These are phyloP conservation scores for Hyperoplus lanceolatus DNA, from an alignment of 2,797 vertebrate species.

Conservation along the genomic window DNA sequence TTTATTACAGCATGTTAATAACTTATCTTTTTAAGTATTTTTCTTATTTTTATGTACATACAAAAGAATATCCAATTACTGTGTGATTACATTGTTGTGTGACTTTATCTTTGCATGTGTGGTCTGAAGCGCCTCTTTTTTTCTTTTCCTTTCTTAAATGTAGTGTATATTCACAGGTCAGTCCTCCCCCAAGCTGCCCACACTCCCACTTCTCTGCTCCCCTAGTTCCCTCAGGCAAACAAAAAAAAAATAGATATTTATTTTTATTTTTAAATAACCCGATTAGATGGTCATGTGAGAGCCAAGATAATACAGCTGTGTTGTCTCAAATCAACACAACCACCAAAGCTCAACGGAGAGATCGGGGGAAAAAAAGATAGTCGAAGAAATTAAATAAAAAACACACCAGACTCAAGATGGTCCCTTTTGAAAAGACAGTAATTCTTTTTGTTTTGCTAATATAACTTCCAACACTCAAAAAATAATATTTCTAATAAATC, in stretches of 20 bases:
- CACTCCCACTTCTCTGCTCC: conserved; percentile 36
- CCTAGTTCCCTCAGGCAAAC: conserved; percentile 49
- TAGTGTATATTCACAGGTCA: conserved; percentile 77
- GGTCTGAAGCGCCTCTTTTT: conserved; percentile 60
- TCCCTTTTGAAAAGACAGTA: conserved; percentile 70
- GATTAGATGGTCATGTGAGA: conserved; percentile 39
- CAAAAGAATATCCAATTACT: conserved; percentile 80
- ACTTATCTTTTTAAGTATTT: conserved; percentile 63
- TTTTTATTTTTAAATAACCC: conserved; percentile 34
- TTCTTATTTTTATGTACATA: conserved; percentile 75
- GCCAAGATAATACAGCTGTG: conserved; percentile 58
- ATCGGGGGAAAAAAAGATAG: conserved; percentile 37
- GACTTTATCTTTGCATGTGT: conserved; percentile 63
- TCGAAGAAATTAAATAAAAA: conserved; percentile 47
- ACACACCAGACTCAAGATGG: conserved; percentile 63
- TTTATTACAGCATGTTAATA: conserved; percentile 75
- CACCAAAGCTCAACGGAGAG: conserved; percentile 31
- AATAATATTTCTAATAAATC: conserved; percentile 56
- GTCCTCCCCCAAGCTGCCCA: conserved; percentile 49
- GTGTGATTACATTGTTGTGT: conserved; percentile 67
- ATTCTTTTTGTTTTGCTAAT: conserved; percentile 38
- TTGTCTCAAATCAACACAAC: conserved; percentile 46
- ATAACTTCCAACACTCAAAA: conserved; percentile 64
- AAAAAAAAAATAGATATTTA: conserved; percentile 28
- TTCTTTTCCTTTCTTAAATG: conserved; percentile 52